phyloP scores from a whole-genome alignment of 2,888 invertebrate species.

The Caradrina clavipalpis region DNA sequence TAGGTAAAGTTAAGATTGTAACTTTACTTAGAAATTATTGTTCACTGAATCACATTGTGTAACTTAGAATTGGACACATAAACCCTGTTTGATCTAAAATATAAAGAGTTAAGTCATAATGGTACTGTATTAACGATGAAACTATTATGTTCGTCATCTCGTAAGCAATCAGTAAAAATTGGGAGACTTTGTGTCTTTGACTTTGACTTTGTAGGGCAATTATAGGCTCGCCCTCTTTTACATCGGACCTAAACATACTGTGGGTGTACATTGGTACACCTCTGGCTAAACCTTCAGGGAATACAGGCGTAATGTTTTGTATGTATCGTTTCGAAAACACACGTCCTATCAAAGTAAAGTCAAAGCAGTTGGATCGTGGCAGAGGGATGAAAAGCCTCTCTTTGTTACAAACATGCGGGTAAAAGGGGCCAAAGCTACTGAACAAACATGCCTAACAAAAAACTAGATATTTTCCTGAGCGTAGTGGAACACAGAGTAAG shows the following conservation, averaged over 20 bases:
- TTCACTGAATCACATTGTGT: constrained; percentile 6
- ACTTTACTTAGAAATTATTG: constrained; percentile 28
- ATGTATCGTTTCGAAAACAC: constrained; percentile 15
- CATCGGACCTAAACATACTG: too few relatives aligned
- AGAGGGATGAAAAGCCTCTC: constrained; percentile 28
- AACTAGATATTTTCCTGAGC: constrained; percentile 35
- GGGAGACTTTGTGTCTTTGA: background rate
- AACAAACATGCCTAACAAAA: constrained; percentile 40
- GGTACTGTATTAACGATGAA: background rate
- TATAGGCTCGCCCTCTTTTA: too few relatives aligned
- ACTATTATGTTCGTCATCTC: background rate
- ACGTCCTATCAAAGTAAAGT: constrained; percentile 16
- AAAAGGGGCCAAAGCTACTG: constrained; percentile 27
- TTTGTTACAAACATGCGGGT: constrained; percentile 50
- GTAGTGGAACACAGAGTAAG: constrained; percentile 7
- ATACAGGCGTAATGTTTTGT: too few relatives aligned
- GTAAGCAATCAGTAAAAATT: background rate
- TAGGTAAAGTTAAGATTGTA: constrained; percentile 4
- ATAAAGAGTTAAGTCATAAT: background rate
- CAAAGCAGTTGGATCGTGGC: constrained; percentile 2
- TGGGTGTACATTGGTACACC: too few relatives aligned
- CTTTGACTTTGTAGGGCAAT: too few relatives aligned
- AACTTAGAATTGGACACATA: background rate
- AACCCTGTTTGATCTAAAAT: background rate
- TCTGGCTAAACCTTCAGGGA: too few relatives aligned